phyloP scores from a whole-genome alignment of 2,888 invertebrate genomes.

The Parnassius orleans region DNA sequence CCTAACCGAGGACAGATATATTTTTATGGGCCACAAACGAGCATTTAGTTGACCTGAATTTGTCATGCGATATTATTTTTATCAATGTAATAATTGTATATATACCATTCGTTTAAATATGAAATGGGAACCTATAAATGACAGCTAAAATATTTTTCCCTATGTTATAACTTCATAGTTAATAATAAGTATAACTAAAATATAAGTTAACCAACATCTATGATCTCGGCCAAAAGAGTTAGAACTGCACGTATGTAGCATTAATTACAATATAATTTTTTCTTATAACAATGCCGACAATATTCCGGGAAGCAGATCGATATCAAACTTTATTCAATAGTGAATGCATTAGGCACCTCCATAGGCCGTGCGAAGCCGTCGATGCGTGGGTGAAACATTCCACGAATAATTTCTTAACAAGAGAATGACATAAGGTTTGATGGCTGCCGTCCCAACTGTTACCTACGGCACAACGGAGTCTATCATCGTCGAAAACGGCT shows the following conservation, averaged over 20 bases:
- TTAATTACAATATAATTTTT: slow-evolving; percentile 47
- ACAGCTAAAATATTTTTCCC: too few species aligned
- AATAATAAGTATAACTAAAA: too few species aligned
- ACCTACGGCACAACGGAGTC: slow-evolving; percentile 43
- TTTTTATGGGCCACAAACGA: too few species aligned
- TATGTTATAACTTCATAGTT: too few species aligned
- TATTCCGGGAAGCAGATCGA: slow-evolving; percentile 63
- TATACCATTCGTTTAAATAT: too few species aligned
- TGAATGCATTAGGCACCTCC: slow-evolving; percentile 67
- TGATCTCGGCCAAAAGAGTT: slow-evolving; percentile 14
- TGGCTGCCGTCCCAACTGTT: slow-evolving; percentile 37
- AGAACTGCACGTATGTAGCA: slow-evolving; percentile 15
- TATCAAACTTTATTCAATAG: slow-evolving; percentile 62
- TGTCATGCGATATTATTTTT: too few species aligned
- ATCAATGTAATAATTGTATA: too few species aligned
- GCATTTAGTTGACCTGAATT: too few species aligned
- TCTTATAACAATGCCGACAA: slow-evolving; percentile 49
- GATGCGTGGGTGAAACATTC: slow-evolving; percentile 62
- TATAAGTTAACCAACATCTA: not conserved
- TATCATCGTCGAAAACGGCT: slow-evolving; percentile 66
- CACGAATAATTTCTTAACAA: slow-evolving; percentile 56
- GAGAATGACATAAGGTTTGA: slow-evolving; percentile 58
- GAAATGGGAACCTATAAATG: too few species aligned
- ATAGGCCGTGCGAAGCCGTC: slow-evolving; percentile 29
- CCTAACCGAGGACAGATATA: too few species aligned